Evolutionary conservation across 2,888 invertebrate genomes (phyloP), one percentile per base, ranked within the genome.

Genomic region (Unio delphinus): DNA sequence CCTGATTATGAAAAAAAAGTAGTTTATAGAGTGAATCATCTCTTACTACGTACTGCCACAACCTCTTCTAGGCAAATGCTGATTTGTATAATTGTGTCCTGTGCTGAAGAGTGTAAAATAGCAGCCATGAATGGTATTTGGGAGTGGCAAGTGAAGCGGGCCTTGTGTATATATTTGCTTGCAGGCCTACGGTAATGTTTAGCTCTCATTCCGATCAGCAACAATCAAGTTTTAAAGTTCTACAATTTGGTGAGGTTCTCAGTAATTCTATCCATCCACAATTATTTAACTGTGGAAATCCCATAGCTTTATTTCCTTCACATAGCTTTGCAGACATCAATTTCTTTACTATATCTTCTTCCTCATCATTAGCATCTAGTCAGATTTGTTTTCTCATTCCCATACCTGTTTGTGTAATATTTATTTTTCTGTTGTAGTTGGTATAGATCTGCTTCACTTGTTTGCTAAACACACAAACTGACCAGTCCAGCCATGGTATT

Each of bases 391-490:
- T 23, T 23, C 23, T 64, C 28, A 55, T 4, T 23, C 64, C 64
- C 2, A 64, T 20, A 8, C 64, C 64, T 28, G 23, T 57, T 55
- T 55, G 20, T 56, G 20, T 6, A 56, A 15, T 55, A 64, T 57
- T 30, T 64, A 57, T 18, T 64, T 64, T 20, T 64, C 64, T 23
- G n/a, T 26, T 15, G 64, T 7, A 23, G 64, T 64, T 64, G 64
- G 64, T 4, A 64, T n/a, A 8, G 23, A 55, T 23, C 11, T 15
- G 55, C 17, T n/a, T 15, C 5, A 1, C 23, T 64, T 55, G 56
- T 64, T 55, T 56, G 64, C 55, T 64, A 64, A 56, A 26, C 64
- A 64, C 4, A 64, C n/a, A 55, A 64, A 64, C 15, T 30, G 8
- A 20, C 20, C 55, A 26, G 64, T 64, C 64, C 64, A 64, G 7